Evolutionary conservation across 2,797 vertebrate species (phyloP).

Genomic region (Halcyon smyrnensis): DNA sequence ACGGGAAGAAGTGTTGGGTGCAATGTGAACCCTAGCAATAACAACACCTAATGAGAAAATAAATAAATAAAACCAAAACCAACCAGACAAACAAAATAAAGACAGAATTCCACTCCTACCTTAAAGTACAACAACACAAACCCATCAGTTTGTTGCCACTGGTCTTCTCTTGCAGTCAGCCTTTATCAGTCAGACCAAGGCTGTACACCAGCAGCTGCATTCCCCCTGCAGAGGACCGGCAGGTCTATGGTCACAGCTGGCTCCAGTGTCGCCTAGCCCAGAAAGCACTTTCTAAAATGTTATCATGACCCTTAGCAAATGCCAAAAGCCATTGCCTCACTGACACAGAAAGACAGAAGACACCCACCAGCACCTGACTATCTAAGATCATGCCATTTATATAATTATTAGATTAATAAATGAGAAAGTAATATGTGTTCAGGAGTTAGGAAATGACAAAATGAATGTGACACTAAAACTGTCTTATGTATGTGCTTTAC

Average conservation of each 20-base stretch:
- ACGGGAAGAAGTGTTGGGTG: neutral
- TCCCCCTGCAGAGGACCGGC: neutral
- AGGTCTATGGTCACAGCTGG: neutral
- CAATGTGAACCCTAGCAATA: neutral
- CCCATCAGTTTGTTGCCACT: neutral
- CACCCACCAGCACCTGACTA: neutral
- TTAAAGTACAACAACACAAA: slow-evolving; percentile 30
- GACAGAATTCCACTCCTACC: slow-evolving; percentile 16
- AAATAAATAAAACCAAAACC: neutral
- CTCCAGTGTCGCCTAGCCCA: neutral
- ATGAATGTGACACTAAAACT: neutral
- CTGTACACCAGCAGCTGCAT: neutral
- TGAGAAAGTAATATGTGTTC: neutral
- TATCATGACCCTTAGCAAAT: neutral
- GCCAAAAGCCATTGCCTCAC: neutral
- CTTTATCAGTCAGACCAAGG: slow-evolving; percentile 45
- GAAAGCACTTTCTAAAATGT: neutral
- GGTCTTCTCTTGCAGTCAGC: slow-evolving; percentile 27
- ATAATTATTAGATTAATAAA: neutral
- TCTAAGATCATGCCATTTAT: slow-evolving; percentile 27
- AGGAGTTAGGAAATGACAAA: neutral
- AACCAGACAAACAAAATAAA: slow-evolving; percentile 26
- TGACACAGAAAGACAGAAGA: neutral
- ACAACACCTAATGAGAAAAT: neutral
- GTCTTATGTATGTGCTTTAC: neutral